Evolutionary conservation across 2,888 invertebrate species (phyloP).

Genomic region (Archips xylosteana): DNA sequence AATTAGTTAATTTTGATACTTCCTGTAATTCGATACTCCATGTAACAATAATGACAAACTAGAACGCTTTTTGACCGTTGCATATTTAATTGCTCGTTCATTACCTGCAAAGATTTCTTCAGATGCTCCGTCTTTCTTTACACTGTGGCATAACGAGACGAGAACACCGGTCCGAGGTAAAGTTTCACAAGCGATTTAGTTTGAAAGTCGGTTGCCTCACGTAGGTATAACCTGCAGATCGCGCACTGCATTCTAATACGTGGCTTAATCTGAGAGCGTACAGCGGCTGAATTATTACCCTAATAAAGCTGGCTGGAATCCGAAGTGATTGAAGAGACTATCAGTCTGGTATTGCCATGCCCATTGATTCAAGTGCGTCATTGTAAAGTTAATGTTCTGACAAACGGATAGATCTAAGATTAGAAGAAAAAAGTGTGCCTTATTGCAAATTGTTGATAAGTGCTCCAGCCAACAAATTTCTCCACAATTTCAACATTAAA

Average conservation of each 20-base stretch:
- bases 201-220: constrained; percentile 65
- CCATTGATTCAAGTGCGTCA: not conserved
- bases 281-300: constrained; percentile 25
- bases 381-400: not conserved
- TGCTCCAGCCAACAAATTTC: no score
- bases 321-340: not conserved
- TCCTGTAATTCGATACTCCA: no score
- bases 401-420: not conserved
- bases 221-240: constrained; percentile 54
- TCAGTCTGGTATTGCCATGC: not conserved
- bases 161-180: constrained; percentile 44
- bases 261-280: constrained; percentile 37
- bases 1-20: no score
- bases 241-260: constrained; percentile 49
- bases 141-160: constrained; percentile 39
- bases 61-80: not conserved
- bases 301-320: constrained; percentile 3
- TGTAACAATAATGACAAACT: not conserved
- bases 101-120: constrained; percentile 5
- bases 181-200: constrained; percentile 64
- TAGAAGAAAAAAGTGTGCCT: not conserved
- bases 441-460: no score
- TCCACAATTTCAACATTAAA: no score
- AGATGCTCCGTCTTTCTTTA: constrained; percentile 25
- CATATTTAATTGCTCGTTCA: not conserved